Evolutionary conservation across 2,888 invertebrate genomes (phyloP), one percentile per base, ranked within the genome.

Genomic region (Gari tellinella): DNA sequence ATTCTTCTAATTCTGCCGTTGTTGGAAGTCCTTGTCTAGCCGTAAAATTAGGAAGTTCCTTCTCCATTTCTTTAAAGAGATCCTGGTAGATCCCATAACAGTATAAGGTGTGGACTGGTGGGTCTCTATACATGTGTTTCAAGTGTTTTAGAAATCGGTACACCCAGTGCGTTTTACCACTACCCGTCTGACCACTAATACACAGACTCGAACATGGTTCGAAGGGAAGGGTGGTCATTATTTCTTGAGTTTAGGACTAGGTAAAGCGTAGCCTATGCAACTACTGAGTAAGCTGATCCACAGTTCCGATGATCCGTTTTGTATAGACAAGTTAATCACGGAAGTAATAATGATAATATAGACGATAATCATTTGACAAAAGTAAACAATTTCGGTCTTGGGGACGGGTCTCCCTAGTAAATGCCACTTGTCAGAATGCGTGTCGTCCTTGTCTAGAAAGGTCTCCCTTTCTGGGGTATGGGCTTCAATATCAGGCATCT

Each of bases 341-440:
- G 73, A 70, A 17, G 70, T 70, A 21, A 76, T 52, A 31, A 77
- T 66, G 41, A 70, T 70, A 21, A 58, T 31, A 51, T 68, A 68
- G n/a, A 68, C 68, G 21, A 68, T 68, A 23, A 68, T 53, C 70
- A 76, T 72, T 41, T 77, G 68, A 62, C 65, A 68, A 57, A 77
- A 77, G 58, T 72, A 77, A 17, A 77, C 68, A 41, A 77, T 72
- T 62, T 77, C 72, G 14, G 72, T 64, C 43, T 77, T 52, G 17
- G 68, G 72, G 37, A 68, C 53, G 45, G 25, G 23, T 10, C 52
- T 65, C 17, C 77, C 68, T 53, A 68, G 56, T 14, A 72, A 52
- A 55, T 62, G 63, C 77, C 72, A 77, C 48, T 49, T 63, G 12
- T 70, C 70, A 31, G 31, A 31, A 31, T 31, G 31, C 12, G 65